Evolutionary conservation across 92 coral and sea anemone genomes (phyloP).

Genomic region (Siderastrea radians): DNA sequence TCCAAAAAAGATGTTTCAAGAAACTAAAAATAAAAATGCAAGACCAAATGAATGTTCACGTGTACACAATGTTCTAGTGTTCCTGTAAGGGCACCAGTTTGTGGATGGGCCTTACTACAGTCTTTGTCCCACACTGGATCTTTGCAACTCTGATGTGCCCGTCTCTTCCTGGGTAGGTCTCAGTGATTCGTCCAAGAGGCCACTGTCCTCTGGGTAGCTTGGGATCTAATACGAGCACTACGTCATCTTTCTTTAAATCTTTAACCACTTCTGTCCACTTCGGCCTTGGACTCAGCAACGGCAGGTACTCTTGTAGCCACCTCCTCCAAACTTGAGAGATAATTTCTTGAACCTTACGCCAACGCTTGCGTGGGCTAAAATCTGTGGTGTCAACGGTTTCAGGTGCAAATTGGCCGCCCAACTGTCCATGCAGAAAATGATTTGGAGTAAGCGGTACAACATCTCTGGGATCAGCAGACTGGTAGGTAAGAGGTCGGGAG

Average conservation of each 20-base stretch:
- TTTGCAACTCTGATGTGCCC: conserved; percentile 77
- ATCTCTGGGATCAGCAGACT: conserved; percentile 54
- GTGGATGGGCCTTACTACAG: conserved; percentile 56
- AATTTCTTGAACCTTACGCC: conserved; percentile 67
- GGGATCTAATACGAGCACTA: conserved; percentile 65
- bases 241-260: conserved; percentile 64
- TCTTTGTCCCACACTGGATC: conserved; percentile 62
- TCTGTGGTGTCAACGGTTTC: conserved; percentile 55
- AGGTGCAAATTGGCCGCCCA: conserved; percentile 72
- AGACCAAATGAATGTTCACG: background rate
- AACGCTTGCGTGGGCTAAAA: conserved; percentile 62
- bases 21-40: background rate
- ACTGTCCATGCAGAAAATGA: conserved; percentile 70
- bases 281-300: conserved; percentile 53
- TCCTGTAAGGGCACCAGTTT: conserved; percentile 50
- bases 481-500: conserved; percentile 55
- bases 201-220: conserved; percentile 63
- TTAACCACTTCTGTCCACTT: conserved; percentile 71
- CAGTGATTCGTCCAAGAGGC: conserved; percentile 66
- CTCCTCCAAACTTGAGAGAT: conserved; percentile 67
- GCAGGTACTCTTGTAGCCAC: conserved; percentile 76
- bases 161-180: conserved; percentile 72
- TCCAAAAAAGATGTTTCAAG: background rate
- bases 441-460: conserved; percentile 51
- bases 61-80: conserved; percentile 1